Evolutionary conservation across 2,797 vertebrate species (phyloP).

Genomic region (Schizopygopsis malacanthus): DNA sequence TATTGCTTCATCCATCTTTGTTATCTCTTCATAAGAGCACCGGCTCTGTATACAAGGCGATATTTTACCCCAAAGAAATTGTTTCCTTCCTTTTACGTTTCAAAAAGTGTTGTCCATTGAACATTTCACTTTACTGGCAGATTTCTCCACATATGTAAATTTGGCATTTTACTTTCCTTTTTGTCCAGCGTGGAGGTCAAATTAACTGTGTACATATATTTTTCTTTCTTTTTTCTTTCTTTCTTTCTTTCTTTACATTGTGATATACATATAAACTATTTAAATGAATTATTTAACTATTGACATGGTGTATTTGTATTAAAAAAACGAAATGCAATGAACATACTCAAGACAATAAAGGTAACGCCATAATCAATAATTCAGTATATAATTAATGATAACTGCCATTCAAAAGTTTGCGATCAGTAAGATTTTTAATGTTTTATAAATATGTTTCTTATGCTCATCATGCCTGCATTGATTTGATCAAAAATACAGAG

Average conservation of each 20-base stretch:
- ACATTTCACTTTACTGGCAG: slow-evolving; percentile 52
- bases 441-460: too few species aligned
- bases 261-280: neutral
- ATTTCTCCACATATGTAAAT: slow-evolving; percentile 53
- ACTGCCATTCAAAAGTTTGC: neutral
- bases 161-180: slow-evolving; percentile 24
- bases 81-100: slow-evolving; percentile 61
- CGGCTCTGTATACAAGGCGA: slow-evolving; percentile 55
- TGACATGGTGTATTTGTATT: neutral
- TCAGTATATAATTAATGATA: neutral
- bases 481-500: neutral
- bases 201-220: neutral
- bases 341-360: neutral
- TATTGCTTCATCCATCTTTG: slow-evolving; percentile 67
- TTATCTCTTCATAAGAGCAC: slow-evolving; percentile 64
- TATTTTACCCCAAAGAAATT: slow-evolving; percentile 56
- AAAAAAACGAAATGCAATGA: neutral
- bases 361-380: neutral
- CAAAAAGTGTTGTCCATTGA: slow-evolving; percentile 51
- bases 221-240: neutral
- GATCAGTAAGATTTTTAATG: neutral
- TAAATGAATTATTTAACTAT: neutral
- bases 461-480: too few species aligned
- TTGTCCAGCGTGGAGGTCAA: neutral
- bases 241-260: neutral